Conservation (phyloP, 2,888 invertebrate species). For the Epinotia bilunana region DNA sequence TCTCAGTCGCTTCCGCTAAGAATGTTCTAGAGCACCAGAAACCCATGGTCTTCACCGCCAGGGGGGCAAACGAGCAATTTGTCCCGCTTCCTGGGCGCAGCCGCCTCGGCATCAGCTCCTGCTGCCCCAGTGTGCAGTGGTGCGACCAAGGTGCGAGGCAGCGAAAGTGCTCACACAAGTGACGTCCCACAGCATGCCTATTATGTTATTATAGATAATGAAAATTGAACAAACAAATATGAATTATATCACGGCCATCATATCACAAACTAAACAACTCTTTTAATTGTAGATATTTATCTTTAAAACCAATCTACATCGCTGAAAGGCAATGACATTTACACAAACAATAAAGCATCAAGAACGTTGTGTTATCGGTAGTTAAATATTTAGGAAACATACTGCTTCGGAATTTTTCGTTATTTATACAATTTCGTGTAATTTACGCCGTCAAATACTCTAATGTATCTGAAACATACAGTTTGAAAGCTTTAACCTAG, state of each 20-base stretch:
- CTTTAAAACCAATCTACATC: constrained; percentile 17
- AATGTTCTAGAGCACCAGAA: no score
- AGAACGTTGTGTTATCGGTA: constrained; percentile 31
- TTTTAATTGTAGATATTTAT: constrained; percentile 14
- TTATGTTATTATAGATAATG: no score
- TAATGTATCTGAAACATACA: neutral
- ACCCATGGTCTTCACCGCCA: no score
- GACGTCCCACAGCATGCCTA: no score
- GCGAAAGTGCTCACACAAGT: no score
- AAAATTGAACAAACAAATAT: neutral
- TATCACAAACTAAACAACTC: constrained; percentile 13
- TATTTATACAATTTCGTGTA: constrained; percentile 27
- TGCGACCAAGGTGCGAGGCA: no score
- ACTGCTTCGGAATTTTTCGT: constrained; percentile 33
- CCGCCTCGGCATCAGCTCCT: no score
- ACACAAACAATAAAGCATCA: constrained; percentile 34
- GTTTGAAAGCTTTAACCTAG: constrained; percentile 4
- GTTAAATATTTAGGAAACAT: constrained; percentile 35
- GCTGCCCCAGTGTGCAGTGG: no score
- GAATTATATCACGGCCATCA: constrained; percentile 7
- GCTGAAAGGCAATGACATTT: constrained; percentile 30
- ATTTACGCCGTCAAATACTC: constrained; percentile 4
- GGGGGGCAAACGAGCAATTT: no score
- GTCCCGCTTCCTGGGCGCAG: no score
- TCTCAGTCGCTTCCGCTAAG: no score